Conservation (phyloP, 2,888 invertebrate genomes). For the Dione juno region DNA sequence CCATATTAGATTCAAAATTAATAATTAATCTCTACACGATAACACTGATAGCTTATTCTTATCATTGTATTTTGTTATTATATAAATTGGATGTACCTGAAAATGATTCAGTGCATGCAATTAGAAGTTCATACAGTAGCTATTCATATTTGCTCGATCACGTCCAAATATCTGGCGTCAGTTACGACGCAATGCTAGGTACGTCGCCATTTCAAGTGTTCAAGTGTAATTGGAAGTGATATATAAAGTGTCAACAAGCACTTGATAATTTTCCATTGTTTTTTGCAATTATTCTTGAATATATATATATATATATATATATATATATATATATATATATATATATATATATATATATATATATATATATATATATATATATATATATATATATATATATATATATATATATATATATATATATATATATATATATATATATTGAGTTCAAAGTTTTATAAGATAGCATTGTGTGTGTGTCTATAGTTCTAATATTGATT, state of each 20-base stretch:
- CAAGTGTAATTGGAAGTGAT: not conserved
- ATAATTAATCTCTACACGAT: conserved; percentile 8
- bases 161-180: conserved; percentile 9
- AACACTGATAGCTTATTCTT: conserved; percentile 13
- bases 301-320: too few species aligned
- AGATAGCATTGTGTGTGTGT: too few species aligned
- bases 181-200: conserved; percentile 18
- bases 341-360: too few species aligned
- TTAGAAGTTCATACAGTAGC: not conserved
- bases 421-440: too few species aligned
- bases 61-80: conserved; percentile 7
- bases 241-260: not conserved
- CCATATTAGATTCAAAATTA: not conserved
- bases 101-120: conserved; percentile 2
- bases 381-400: too few species aligned
- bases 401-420: too few species aligned
- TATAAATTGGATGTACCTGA: conserved; percentile 8
- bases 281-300: too few species aligned
- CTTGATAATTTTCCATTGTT: not conserved
- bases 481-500: too few species aligned
- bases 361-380: too few species aligned
- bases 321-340: too few species aligned
- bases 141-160: not conserved
- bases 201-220: not conserved
- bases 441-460: too few species aligned